phyloP scores from a whole-genome alignment of 2,797 vertebrate species.

The Crypturellus tataupa region DNA sequence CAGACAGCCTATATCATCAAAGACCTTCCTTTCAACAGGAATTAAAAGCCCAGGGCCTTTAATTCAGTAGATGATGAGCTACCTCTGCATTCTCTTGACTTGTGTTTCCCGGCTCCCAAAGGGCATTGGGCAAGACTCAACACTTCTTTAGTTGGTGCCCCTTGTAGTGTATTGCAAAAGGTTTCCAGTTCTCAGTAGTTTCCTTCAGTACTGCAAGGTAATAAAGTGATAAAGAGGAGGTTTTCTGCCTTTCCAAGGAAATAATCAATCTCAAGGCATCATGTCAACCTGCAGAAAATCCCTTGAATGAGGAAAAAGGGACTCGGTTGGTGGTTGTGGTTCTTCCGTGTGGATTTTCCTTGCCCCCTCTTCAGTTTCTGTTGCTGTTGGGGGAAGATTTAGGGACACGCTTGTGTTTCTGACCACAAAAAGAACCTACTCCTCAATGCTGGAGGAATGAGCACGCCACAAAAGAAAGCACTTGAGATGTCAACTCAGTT shows the following conservation, averaged over 20 bases:
- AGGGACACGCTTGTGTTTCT: not conserved
- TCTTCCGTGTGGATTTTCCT: not conserved
- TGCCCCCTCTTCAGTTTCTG: not conserved
- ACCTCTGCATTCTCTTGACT: not conserved
- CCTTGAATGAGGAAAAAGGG: not conserved
- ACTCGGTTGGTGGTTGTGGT: not conserved
- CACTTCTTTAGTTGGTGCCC: not conserved
- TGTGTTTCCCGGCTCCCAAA: not conserved
- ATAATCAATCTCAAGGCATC: not conserved
- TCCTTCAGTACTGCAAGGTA: not conserved
- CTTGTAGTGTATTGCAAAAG: not conserved
- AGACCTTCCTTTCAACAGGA: not conserved
- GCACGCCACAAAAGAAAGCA: fast-evolving
- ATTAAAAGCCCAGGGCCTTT: not conserved
- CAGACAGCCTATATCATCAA: not conserved
- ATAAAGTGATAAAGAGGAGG: not conserved
- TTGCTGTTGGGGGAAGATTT: not conserved
- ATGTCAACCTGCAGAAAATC: not conserved
- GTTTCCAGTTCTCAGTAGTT: not conserved
- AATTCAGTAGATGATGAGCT: fast-evolving
- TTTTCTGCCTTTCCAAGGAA: not conserved
- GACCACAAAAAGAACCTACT: not conserved
- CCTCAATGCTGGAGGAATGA: not conserved
- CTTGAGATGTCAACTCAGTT: not conserved
- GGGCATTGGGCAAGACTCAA: not conserved